These are phyloP conservation scores for Hippocampus zosterae DNA, from an alignment of 2,113 vertebrate genomes.

Conservation along the genomic window DNA sequence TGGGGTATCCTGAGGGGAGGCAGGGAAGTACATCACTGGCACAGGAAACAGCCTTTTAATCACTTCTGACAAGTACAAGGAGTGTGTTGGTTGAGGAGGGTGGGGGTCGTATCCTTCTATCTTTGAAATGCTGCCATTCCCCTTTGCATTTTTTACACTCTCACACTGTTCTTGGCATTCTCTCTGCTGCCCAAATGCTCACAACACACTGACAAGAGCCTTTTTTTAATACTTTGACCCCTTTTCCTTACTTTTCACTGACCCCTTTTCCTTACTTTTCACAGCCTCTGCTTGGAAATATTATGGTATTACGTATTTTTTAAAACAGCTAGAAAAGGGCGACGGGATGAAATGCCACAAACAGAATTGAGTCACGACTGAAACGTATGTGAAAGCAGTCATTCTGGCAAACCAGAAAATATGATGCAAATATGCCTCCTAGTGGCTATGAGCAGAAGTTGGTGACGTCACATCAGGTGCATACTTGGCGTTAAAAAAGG, in stretches of 20 bases:
- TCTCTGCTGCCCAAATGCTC: slow-evolving; percentile 33
- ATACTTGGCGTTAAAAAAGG: neutral
- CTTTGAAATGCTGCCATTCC: slow-evolving; percentile 36
- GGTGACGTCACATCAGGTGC: neutral
- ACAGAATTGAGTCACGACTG: neutral
- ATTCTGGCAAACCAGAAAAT: neutral
- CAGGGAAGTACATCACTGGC: slow-evolving; percentile 45
- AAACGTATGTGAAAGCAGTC: neutral
- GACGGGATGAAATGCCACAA: neutral
- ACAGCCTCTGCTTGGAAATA: slow-evolving; percentile 4
- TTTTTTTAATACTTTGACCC: neutral
- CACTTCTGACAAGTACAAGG: slow-evolving; percentile 48
- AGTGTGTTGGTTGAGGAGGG: slow-evolving; percentile 18
- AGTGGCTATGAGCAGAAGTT: neutral
- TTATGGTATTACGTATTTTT: neutral
- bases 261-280: slow-evolving; percentile 11
- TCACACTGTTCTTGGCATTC: slow-evolving; percentile 9
- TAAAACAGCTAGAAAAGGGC: neutral
- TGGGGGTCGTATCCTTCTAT: slow-evolving; percentile 40
- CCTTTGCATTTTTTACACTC: slow-evolving; percentile 24
- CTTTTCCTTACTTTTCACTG: slow-evolving; percentile 13
- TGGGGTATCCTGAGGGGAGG: slow-evolving; percentile 47
- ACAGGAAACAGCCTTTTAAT: slow-evolving; percentile 40
- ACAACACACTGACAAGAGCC: slow-evolving; percentile 2
- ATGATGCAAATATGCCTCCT: neutral